These are phyloP conservation scores for Pygmarrhopalites habei DNA, from an alignment of 1,140 invertebrate genomes.

Conservation along the genomic window DNA sequence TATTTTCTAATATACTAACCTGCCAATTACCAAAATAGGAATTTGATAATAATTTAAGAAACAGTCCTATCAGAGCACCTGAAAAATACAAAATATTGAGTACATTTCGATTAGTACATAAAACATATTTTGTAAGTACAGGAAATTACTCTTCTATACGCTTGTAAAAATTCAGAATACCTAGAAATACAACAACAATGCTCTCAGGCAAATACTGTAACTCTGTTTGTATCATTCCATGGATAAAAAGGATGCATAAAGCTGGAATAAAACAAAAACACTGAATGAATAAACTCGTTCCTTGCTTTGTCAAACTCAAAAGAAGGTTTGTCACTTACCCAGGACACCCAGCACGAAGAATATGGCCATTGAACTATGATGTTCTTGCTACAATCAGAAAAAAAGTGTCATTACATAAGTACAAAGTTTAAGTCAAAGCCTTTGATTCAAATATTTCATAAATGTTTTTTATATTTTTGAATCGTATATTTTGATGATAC, in stretches of 20 bases:
- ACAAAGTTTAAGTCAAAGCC: neutral
- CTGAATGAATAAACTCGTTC: neutral
- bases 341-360: constrained; percentile 92
- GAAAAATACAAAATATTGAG: constrained; percentile 30
- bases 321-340: constrained; percentile 43
- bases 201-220: constrained; percentile 96
- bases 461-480: too few species aligned
- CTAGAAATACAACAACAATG: constrained; percentile 90
- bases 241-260: constrained; percentile 86
- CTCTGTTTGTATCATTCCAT: constrained; percentile 87
- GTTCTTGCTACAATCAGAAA: constrained; percentile 57
- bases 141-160: neutral
- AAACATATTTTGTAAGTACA: constrained; percentile 8
- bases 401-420: constrained; percentile 44
- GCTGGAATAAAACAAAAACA: constrained; percentile 47
- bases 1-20: constrained; percentile 67
- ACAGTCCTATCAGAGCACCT: constrained; percentile 83
- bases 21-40: constrained; percentile 39
- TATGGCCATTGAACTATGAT: constrained; percentile 91
- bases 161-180: constrained; percentile 42
- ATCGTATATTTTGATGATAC: too few species aligned
- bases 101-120: neutral
- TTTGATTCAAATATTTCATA: neutral
- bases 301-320: neutral
- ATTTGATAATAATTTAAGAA: constrained; percentile 77